phyloP scores from a whole-genome alignment of 2,888 invertebrate species.

The Kuschelorhynchus macadamiae region DNA sequence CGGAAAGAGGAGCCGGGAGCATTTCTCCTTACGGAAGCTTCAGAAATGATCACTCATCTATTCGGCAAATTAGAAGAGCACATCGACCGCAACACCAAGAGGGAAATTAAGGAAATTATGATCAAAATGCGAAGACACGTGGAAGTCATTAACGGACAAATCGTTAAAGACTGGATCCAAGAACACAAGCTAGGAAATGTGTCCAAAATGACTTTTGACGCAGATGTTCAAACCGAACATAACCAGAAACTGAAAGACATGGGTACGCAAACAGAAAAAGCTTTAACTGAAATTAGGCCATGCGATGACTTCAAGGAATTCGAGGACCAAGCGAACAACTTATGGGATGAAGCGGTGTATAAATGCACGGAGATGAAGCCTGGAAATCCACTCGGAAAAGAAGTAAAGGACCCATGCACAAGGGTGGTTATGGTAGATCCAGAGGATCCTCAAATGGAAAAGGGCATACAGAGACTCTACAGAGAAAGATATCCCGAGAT shows the following conservation, averaged over 20 bases:
- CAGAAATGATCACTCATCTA: not conserved
- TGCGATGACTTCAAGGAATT: too few species aligned
- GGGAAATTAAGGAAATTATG: not conserved
- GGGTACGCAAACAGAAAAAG: not conserved
- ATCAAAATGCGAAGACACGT: not conserved
- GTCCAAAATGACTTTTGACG: not conserved
- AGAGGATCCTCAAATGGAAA: not conserved
- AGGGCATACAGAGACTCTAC: not conserved
- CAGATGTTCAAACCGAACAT: not conserved
- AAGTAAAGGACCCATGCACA: too few species aligned
- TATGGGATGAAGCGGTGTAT: not conserved
- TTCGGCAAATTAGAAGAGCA: not conserved
- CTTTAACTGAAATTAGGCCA: too few species aligned
- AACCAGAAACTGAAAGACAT: not conserved
- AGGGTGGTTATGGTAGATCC: not conserved
- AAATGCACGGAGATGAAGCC: not conserved
- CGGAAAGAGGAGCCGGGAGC: not conserved
- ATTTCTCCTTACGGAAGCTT: not conserved
- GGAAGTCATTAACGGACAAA: not conserved
- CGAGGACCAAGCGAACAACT: not conserved
- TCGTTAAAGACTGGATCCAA: not conserved
- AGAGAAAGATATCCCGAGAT: not conserved
- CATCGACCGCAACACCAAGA: conserved; percentile 6
- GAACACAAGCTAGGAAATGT: not conserved
- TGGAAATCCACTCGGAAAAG: not conserved